Evolutionary conservation across 2,113 vertebrate species (phyloP), one percentile per base, ranked within the genome.

Genomic region (Peromyscus leucopus): DNA sequence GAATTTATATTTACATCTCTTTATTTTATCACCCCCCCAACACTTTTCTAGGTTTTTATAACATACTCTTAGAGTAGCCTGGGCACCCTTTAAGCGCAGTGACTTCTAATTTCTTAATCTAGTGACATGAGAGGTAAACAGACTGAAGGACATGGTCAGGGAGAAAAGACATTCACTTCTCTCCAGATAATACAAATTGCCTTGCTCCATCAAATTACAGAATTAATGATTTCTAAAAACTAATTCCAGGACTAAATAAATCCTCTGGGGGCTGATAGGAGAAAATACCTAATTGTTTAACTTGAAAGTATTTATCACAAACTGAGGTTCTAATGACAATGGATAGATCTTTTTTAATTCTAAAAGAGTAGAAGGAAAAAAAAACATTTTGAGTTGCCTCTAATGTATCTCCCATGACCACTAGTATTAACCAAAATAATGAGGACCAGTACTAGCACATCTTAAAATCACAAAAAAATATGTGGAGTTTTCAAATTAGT

Each of bases 141-240:
- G 42, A 65, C 71, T 48, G 7, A 78, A 96, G n/a, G 59, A 55
- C n/a, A 42, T 8, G 8, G 39, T 22, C n/a, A 87, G n/a, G 2
- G 13, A 10, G 2, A 90, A 51, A 84, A 90, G 48, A 93, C 93
- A 93, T 69, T 36, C 12, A 74, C 93, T 85, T 90, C 61, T 90
- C 28, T 82, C 6, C 2, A 69, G 57, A 93, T 75, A 84, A 94
- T 82, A 86, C 69, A 93, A 94, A 94, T 69, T 31, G 36, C 74
- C 46, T 90, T 90, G 39, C 63, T 93, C 39, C 46, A 78, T 61
- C n/a, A 71, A 90, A 76, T 96, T 92, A 85, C 2, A 94, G 26
- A 92, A 89, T 93, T 94, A 79, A 96, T 94, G 48, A 84, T 84
- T 95, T 96, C 89, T 87, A 36, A 96, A 72, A 71, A 90, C 51